Base-by-base conservation (phyloP, 2,113 vertebrate genomes). In the Equus quagga region DNA sequence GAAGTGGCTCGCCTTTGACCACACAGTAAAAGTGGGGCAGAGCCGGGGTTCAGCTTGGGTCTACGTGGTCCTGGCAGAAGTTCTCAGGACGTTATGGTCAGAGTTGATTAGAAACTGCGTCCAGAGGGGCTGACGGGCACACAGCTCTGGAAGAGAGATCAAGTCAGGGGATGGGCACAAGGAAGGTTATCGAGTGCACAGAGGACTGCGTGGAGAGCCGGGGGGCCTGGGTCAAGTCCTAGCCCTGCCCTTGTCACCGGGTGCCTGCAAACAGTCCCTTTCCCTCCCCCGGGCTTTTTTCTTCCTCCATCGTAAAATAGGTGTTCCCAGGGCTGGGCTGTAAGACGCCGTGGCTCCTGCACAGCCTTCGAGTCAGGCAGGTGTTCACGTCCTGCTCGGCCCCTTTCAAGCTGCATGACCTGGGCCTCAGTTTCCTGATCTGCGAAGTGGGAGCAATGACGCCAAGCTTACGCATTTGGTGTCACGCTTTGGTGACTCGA, bases 331-430 rank as follows among this genome's bases (percentile, higher is more conserved):
- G 24, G 6, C 0, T 1, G 46, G 31, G 36, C 49, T 44, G 1
- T 2, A 31, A 54, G 62, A 65, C 10, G 15, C 1, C 10, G 19
- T 0, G 6, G 41, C 8, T 3, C 1, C 1, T 0, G 5, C 5
- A 31, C 3, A 76, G 36, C 15, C n/a, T 9, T 31, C 4, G 8
- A 18, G 65, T 31, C 44, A 41, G 78, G 33, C 24, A 15, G 0
- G 21, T 24, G 36, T 73, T 31, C 41, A 26, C 0, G 18, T 58
- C 18, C 75, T 83, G 41, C n/a, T 75, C 33, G 5, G 36, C 36
- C 13, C 70, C 54, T 65, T 92, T 49, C 7, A 24, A n/a, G 56
- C 23, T 10, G 24, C 13, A 4, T 3, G 51, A 8, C 3, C 4
- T 1, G 8, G 69, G 31, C 36, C 73, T 95, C 33, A 12, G 11